These are phyloP conservation scores for Tiaroga cobitis DNA, from an alignment of 2,797 vertebrate species.

Conservation along the genomic window DNA sequence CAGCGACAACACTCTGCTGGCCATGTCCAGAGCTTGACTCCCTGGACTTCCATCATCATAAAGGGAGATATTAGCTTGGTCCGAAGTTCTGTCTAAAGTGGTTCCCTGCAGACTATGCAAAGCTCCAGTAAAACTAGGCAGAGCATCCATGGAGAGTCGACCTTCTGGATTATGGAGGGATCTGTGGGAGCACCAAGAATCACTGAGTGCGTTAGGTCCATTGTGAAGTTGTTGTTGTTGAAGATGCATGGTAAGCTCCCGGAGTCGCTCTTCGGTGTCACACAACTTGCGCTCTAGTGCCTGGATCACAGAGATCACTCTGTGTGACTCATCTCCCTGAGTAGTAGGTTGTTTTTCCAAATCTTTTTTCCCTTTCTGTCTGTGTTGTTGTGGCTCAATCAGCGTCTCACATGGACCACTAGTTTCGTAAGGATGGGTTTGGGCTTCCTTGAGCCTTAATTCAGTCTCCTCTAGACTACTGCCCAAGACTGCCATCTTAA, in stretches of 20 bases:
- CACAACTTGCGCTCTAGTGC: slow-evolving; percentile 90
- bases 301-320: slow-evolving; percentile 87
- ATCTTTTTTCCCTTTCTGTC: slow-evolving; percentile 65
- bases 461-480: slow-evolving; percentile 87
- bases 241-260: slow-evolving; percentile 85
- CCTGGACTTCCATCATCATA: slow-evolving; percentile 28
- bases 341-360: slow-evolving; percentile 67
- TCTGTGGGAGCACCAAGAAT: slow-evolving; percentile 64
- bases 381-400: slow-evolving; percentile 68
- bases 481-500: slow-evolving; percentile 87
- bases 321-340: slow-evolving; percentile 75
- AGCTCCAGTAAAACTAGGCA: slow-evolving; percentile 71
- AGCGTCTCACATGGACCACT: not conserved
- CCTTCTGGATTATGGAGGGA: slow-evolving; percentile 82
- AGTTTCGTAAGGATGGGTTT: slow-evolving; percentile 60
- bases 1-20: slow-evolving; percentile 70
- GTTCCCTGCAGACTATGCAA: slow-evolving; percentile 79
- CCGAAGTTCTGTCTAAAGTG: slow-evolving; percentile 62
- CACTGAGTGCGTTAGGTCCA: not conserved
- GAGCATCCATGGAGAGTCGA: slow-evolving; percentile 74
- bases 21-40: slow-evolving; percentile 17
- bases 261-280: slow-evolving; percentile 89
- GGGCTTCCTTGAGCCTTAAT: slow-evolving; percentile 76
- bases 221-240: slow-evolving; percentile 78
- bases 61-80: not conserved